These are phyloP conservation scores for Nothoprocta pentlandii DNA, from an alignment of 2,113 vertebrate genomes.

Conservation along the genomic window DNA sequence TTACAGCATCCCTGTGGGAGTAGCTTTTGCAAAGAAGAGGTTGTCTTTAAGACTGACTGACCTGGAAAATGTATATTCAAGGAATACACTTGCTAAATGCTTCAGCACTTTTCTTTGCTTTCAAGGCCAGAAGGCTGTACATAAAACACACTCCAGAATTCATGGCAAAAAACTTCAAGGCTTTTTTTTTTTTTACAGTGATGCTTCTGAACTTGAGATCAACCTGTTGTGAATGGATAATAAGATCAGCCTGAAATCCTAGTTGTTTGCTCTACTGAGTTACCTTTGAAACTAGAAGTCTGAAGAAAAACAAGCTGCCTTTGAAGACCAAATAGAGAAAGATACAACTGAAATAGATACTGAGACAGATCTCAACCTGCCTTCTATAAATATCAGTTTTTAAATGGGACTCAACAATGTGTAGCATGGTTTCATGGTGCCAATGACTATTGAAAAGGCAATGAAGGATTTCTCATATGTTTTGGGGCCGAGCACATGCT, in stretches of 20 bases:
- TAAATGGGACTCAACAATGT: background rate
- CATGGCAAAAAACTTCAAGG: background rate
- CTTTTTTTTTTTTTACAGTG: background rate
- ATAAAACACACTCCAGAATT: slow-evolving; percentile 18
- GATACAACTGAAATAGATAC: background rate
- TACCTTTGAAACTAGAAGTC: background rate
- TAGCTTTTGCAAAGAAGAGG: background rate
- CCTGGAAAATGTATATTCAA: slow-evolving; percentile 2
- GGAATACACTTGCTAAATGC: background rate
- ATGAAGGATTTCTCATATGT: background rate
- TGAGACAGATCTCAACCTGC: background rate
- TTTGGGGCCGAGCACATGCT: background rate
- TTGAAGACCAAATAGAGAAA: background rate
- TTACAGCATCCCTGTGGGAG: background rate
- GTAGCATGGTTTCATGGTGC: background rate
- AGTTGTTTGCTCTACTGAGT: background rate
- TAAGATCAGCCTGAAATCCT: slow-evolving; percentile 1
- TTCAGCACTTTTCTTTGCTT: slow-evolving; percentile 21
- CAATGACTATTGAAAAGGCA: background rate
- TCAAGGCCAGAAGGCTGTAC: slow-evolving; percentile 5
- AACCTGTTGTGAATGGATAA: slow-evolving; percentile 34
- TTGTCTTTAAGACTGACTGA: background rate
- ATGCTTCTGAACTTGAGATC: slow-evolving; percentile 15
- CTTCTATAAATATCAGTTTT: background rate
- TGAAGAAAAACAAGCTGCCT: background rate